Evolutionary conservation across 2,797 vertebrate species (phyloP).

Genomic region (Rhincodon typus): DNA sequence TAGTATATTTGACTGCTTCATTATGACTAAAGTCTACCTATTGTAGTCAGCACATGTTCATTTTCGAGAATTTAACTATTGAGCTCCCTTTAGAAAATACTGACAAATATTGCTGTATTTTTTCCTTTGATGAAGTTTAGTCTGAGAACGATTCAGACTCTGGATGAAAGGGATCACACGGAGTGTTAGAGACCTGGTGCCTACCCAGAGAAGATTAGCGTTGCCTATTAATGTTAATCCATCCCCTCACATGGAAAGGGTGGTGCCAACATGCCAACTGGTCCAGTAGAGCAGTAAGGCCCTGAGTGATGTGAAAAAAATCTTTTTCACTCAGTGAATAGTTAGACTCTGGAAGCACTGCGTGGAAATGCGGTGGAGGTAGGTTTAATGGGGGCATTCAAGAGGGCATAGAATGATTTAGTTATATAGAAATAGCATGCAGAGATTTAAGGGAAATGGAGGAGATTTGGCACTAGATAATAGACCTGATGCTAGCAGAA

Average conservation of each 20-base stretch:
- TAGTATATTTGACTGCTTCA: neutral
- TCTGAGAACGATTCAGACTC: neutral
- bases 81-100: neutral
- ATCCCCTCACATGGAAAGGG: neutral
- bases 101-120: neutral
- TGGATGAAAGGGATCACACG: neutral
- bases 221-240: neutral
- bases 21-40: neutral
- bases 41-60: neutral
- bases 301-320: neutral
- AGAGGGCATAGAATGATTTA: no score
- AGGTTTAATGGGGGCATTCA: no score
- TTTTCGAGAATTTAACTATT: neutral
- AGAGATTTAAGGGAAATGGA: no score
- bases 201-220: neutral
- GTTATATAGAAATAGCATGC: no score
- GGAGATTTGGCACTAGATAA: no score
- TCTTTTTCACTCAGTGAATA: no score
- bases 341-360: no score
- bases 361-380: no score
- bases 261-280: neutral
- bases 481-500: no score
- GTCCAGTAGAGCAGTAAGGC: neutral
- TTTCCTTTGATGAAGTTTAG: neutral
- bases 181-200: neutral